A percentile compares a stretch with the other conserved stretches of the same genome.
These are phyloP conservation scores for Cheilosia urbana DNA, from an alignment of 2,888 invertebrate species.

Conservation along the genomic window DNA sequence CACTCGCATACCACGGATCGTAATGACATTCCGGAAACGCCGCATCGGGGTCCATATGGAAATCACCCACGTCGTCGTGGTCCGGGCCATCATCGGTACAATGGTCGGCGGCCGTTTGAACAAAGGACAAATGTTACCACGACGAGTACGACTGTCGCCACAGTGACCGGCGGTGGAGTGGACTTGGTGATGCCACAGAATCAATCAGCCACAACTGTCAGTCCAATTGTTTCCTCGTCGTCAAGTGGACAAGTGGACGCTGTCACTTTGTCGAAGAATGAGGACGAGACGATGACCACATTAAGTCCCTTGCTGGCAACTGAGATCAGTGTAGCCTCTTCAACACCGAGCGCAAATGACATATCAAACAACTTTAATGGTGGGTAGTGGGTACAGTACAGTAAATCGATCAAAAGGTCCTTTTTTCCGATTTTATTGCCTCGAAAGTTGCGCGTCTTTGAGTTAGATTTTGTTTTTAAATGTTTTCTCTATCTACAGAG, in stretches of 20 bases:
- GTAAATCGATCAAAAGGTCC: constrained; percentile 26
- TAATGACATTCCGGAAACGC: constrained; percentile 76
- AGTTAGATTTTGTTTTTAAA: neutral
- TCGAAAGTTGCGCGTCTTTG: constrained; percentile 21
- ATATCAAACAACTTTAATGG: constrained; percentile 77
- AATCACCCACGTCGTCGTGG: constrained; percentile 57
- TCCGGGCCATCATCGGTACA: constrained; percentile 59
- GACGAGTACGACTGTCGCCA: constrained; percentile 36
- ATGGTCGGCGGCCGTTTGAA: constrained; percentile 57
- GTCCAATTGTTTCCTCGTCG: constrained; percentile 44
- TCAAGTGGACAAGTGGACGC: constrained; percentile 40
- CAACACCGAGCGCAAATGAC: constrained; percentile 77
- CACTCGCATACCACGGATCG: constrained; percentile 76
- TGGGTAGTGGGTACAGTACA: constrained; percentile 64
- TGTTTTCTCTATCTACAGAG: constrained; percentile 44
- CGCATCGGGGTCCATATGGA: constrained; percentile 39
- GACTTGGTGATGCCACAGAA: constrained; percentile 22
- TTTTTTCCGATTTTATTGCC: constrained; percentile 42
- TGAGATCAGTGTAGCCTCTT: constrained; percentile 17
- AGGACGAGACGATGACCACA: constrained; percentile 42
- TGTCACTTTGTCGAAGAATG: constrained; percentile 27
- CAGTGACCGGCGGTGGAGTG: constrained; percentile 8
- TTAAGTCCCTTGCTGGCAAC: constrained; percentile 14
- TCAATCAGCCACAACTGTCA: constrained; percentile 37
- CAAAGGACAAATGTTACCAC: constrained; percentile 57